phyloP scores from a whole-genome alignment of 2,888 invertebrate genomes.

The Torymus texanus region DNA sequence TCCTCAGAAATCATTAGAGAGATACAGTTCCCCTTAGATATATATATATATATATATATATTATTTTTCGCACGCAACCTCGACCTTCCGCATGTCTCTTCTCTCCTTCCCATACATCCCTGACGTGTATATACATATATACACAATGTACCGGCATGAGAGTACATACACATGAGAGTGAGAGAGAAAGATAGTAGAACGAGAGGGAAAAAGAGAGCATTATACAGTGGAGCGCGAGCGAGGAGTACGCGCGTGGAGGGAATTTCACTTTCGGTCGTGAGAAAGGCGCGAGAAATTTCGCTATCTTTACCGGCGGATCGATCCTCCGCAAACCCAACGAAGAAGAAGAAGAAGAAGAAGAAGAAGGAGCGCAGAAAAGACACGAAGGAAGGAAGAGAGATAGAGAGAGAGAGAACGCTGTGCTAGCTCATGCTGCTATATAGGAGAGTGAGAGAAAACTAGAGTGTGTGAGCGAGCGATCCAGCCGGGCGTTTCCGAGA shows the following conservation, averaged over 20 bases:
- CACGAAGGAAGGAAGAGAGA: neutral
- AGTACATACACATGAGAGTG: too few species aligned
- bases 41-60: too few species aligned
- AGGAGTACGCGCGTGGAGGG: neutral
- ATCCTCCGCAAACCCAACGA: constrained; percentile 20
- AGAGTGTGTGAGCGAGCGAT: constrained; percentile 21
- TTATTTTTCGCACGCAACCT: constrained; percentile 7
- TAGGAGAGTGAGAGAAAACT: constrained; percentile 25
- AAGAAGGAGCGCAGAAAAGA: neutral
- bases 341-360: neutral
- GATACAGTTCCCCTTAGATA: too few species aligned
- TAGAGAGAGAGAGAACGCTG: neutral
- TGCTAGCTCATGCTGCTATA: neutral
- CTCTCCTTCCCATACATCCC: too few species aligned
- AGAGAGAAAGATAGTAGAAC: neutral
- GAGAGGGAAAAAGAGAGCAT: too few species aligned
- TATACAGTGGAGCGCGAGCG: neutral
- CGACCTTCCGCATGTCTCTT: neutral
- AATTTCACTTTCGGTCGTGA: constrained; percentile 51
- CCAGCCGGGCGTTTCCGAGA: constrained; percentile 47
- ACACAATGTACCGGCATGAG: too few species aligned
- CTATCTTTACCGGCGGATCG: constrained; percentile 36
- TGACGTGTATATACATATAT: too few species aligned
- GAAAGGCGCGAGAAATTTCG: constrained; percentile 51
- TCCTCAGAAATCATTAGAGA: too few species aligned